phyloP scores from a whole-genome alignment of 1,140 invertebrate species.

The Armadillidium nasatum region DNA sequence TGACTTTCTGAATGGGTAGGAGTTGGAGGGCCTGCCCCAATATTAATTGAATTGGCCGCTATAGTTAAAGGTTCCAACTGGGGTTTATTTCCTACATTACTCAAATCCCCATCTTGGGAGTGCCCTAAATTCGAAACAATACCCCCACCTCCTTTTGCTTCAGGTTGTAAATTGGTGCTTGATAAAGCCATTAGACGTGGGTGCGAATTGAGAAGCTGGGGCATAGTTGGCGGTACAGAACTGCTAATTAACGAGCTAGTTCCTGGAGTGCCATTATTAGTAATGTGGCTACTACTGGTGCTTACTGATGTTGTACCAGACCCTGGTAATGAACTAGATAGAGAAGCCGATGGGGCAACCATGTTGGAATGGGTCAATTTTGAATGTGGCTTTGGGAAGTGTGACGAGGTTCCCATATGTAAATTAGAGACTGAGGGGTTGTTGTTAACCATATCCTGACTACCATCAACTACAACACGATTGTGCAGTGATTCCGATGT shows the following conservation, averaged over 20 bases:
- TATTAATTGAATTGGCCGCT: constrained; percentile 45
- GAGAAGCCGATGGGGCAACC: constrained; percentile 3
- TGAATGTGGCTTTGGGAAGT: neutral
- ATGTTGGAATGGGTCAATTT: constrained; percentile 33
- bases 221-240: constrained; percentile 30
- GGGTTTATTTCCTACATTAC: constrained; percentile 32
- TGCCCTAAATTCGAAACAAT: constrained; percentile 34
- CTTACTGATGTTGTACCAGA: constrained; percentile 22
- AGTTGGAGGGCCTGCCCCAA: constrained; percentile 61
- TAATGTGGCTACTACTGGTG: constrained; percentile 3
- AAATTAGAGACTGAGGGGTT: neutral
- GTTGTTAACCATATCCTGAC: neutral
- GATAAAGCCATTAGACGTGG: constrained; percentile 33
- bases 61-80: constrained; percentile 42
- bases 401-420: neutral
- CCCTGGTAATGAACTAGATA: neutral
- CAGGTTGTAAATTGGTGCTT: constrained; percentile 42
- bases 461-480: neutral
- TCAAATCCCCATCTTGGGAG: constrained; percentile 33
- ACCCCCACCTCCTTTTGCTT: constrained; percentile 49
- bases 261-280: constrained; percentile 28
- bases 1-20: constrained; percentile 66
- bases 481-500: constrained; percentile 54
- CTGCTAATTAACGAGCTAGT: constrained; percentile 28
- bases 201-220: constrained; percentile 34